Percentiles rank a stretch among this genome's conserved stretches.
phyloP scores from a whole-genome alignment of 2,113 vertebrate species.

The Myiopsitta monachus region DNA sequence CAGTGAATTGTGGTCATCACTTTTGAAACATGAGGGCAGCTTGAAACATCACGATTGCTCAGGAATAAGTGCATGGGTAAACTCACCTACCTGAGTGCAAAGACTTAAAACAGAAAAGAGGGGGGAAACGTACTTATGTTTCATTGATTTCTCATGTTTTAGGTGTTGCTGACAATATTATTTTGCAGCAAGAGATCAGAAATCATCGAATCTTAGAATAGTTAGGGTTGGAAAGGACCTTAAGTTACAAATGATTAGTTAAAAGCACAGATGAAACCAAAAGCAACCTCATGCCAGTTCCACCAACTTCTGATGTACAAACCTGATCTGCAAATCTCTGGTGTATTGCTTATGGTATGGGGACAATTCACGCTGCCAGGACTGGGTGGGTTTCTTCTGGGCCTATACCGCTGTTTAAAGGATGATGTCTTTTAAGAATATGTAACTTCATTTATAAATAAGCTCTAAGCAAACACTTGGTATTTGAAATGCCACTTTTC shows the following conservation, averaged over 20 bases:
- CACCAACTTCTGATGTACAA: background rate
- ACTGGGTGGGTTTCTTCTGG: background rate
- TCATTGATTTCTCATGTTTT: background rate
- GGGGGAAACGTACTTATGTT: background rate
- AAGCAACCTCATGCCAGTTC: background rate
- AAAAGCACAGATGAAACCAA: background rate
- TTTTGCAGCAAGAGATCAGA: background rate
- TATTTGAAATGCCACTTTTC: background rate
- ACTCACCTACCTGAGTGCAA: background rate
- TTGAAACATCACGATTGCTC: background rate
- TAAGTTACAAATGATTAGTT: background rate
- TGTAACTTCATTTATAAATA: background rate
- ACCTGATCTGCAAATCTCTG: background rate
- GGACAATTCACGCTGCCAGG: background rate
- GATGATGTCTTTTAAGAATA: background rate
- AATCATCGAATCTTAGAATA: background rate
- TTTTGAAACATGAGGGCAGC: background rate
- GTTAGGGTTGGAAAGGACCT: background rate
- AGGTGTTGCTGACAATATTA: background rate
- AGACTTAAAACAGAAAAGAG: background rate
- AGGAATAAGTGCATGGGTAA: background rate
- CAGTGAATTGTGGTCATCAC: background rate
- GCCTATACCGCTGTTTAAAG: background rate
- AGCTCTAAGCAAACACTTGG: background rate
- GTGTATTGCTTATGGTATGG: background rate